Evolutionary conservation across 2,113 vertebrate species (phyloP).

Genomic region (Prolemur simus): DNA sequence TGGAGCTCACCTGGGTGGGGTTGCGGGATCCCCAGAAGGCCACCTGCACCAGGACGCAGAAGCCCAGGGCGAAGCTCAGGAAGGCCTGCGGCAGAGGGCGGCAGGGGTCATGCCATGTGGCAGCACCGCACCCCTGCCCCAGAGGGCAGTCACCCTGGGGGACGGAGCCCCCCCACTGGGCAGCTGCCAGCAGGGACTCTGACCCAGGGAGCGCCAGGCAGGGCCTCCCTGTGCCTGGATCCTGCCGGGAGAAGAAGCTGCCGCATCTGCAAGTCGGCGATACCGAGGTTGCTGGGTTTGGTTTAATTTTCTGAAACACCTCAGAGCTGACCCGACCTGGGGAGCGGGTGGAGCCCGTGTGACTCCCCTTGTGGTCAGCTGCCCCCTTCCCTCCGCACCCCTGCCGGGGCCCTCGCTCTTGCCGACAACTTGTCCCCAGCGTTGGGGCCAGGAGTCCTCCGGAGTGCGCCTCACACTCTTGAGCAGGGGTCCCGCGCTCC

Average conservation of each 20-base stretch:
- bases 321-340: neutral
- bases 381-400: neutral
- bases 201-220: fast-evolving
- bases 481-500: fast-evolving
- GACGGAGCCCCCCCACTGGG: too few relatives aligned
- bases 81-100: conserved; percentile 78
- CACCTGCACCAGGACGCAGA: conserved; percentile 76
- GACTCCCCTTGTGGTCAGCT: neutral
- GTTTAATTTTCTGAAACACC: neutral
- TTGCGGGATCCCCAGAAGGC: conserved; percentile 78
- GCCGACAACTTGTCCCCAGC: fast-evolving
- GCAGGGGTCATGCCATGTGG: neutral
- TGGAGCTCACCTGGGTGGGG: conserved; percentile 78
- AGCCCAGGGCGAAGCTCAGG: conserved; percentile 83
- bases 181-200: fast-evolving
- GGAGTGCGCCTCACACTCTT: fast-evolving
- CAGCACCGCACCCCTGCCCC: too few relatives aligned
- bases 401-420: neutral
- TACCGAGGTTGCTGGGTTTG: neutral
- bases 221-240: neutral
- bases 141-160: neutral
- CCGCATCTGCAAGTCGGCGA: neutral
- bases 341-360: neutral
- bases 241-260: neutral
- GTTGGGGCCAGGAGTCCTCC: neutral